phyloP scores from a whole-genome alignment of 2,797 vertebrate species.

The Phalloptychus januarius region DNA sequence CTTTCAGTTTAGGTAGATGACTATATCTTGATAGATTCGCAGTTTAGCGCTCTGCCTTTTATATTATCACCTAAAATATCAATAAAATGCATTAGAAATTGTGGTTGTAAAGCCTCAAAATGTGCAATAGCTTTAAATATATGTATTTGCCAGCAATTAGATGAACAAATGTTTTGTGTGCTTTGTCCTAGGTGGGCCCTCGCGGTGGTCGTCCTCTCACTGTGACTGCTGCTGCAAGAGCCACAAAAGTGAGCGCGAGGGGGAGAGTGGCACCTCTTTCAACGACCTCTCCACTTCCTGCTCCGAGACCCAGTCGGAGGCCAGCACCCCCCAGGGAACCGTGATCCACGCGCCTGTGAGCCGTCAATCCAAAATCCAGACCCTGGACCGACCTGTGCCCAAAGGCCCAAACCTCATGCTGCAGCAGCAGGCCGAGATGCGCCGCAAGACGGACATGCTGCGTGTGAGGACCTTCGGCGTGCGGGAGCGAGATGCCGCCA shows the following conservation, averaged over 20 bases:
- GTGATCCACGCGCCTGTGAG: slow-evolving; percentile 92
- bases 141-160: not conserved
- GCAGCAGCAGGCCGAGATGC: slow-evolving; percentile 91
- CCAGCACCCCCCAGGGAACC: slow-evolving; percentile 95
- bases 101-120: not conserved
- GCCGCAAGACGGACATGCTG: slow-evolving; percentile 94
- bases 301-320: slow-evolving; percentile 97
- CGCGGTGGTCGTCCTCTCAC: slow-evolving; percentile 91
- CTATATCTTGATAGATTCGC: not conserved
- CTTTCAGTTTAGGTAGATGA: not conserved
- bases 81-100: not conserved
- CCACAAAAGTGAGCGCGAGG: slow-evolving; percentile 92
- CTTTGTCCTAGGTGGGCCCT: slow-evolving; percentile 86
- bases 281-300: slow-evolving; percentile 98
- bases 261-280: slow-evolving; percentile 95
- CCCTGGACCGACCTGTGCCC: slow-evolving; percentile 90
- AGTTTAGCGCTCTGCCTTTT: not conserved
- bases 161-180: slow-evolving; percentile 24
- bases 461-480: slow-evolving; percentile 91
- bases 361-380: slow-evolving; percentile 90
- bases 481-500: slow-evolving; percentile 87
- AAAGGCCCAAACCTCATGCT: slow-evolving; percentile 88
- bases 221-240: slow-evolving; percentile 98
- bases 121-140: not conserved
- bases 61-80: not conserved